These are phyloP conservation scores for Periparus ater DNA, from an alignment of 2,797 vertebrate species.

Conservation along the genomic window DNA sequence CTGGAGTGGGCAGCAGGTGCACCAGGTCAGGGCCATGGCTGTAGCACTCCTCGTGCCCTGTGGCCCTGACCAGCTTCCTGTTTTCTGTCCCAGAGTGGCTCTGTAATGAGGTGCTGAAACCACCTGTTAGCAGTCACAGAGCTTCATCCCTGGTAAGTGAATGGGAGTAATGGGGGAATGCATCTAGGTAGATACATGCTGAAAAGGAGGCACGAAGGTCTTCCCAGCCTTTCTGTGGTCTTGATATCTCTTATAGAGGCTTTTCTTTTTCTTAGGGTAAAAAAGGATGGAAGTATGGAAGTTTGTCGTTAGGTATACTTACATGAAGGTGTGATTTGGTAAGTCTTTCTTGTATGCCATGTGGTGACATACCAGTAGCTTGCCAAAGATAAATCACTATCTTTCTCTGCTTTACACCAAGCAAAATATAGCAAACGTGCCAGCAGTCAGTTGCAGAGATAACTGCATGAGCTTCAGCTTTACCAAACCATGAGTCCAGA, in stretches of 20 bases:
- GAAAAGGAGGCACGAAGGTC: background rate
- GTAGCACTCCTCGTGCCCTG: background rate
- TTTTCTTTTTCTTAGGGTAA: background rate
- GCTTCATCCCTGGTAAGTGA: background rate
- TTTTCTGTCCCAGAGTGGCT: background rate
- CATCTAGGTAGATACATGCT: no score
- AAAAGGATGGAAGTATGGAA: background rate
- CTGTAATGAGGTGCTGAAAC: background rate
- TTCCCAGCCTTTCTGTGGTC: background rate
- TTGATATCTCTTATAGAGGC: background rate
- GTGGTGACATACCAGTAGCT: background rate
- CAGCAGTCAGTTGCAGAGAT: background rate
- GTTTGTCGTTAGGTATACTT: background rate
- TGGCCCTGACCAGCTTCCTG: background rate
- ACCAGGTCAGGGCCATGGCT: background rate
- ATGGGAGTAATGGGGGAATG: background rate
- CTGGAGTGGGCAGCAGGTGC: rapidly evolving
- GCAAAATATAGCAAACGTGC: background rate
- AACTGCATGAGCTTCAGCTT: background rate
- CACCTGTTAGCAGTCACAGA: background rate
- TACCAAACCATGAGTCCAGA: background rate
- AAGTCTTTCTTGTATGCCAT: background rate
- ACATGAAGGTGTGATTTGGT: background rate
- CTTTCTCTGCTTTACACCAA: background rate
- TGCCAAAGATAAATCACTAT: background rate